phyloP scores from a whole-genome alignment of 2,888 invertebrate species.

The Hedychridium roseum region DNA sequence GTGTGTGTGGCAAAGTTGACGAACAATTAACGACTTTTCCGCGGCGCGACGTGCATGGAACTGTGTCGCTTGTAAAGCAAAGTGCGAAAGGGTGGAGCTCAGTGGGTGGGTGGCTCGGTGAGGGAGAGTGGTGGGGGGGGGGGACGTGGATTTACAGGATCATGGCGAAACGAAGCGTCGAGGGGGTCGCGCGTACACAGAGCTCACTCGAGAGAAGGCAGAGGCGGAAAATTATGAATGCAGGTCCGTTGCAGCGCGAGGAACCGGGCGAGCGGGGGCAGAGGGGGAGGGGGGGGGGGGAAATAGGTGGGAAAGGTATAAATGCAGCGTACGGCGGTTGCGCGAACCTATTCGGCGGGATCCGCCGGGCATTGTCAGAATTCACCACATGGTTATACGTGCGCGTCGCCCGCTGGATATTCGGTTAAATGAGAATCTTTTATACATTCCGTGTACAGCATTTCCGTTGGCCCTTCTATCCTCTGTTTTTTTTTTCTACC shows the following conservation, averaged over 20 bases:
- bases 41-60: too few species aligned
- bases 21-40: too few species aligned
- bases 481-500: neutral
- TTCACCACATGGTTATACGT: slow-evolving; percentile 35
- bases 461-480: slow-evolving; percentile 32
- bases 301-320: slow-evolving; percentile 17
- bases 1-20: too few species aligned
- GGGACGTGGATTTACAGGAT: too few species aligned
- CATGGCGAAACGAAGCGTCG: too few species aligned
- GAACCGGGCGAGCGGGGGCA: neutral
- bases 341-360: slow-evolving; percentile 41
- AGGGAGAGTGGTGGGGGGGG: too few species aligned
- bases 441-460: slow-evolving; percentile 47
- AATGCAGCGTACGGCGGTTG: slow-evolving; percentile 37
- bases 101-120: too few species aligned
- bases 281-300: neutral
- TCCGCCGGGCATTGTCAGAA: slow-evolving; percentile 42
- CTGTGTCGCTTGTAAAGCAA: too few species aligned
- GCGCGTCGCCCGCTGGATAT: slow-evolving; percentile 21
- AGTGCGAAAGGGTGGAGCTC: too few species aligned
- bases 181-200: too few species aligned
- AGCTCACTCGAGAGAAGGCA: too few species aligned
- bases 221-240: slow-evolving; percentile 27
- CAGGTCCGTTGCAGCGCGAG: too few species aligned
- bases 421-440: slow-evolving; percentile 52